phyloP scores from a whole-genome alignment of 1,140 invertebrate species.

The Diprion similis region DNA sequence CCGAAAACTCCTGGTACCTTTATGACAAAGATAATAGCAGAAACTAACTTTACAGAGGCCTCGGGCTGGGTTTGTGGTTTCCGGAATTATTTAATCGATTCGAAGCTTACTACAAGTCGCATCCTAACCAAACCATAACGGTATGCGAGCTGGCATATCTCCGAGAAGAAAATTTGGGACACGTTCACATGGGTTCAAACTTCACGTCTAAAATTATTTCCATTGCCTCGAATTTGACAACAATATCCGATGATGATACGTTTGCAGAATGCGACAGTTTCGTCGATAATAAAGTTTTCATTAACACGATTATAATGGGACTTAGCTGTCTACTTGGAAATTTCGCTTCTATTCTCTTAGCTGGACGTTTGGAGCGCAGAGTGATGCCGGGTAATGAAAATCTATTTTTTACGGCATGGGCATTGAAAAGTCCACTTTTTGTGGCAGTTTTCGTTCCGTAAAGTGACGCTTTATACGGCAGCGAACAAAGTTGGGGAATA shows the following conservation, averaged over 20 bases:
- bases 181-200: background rate
- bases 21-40: background rate
- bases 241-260: background rate
- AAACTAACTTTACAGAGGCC: slow-evolving; percentile 60
- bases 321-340: slow-evolving; percentile 48
- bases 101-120: slow-evolving; percentile 46
- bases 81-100: slow-evolving; percentile 67
- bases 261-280: background rate
- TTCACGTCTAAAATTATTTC: background rate
- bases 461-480: too few relatives aligned
- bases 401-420: background rate
- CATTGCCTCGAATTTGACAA: background rate
- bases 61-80: slow-evolving; percentile 71
- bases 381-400: slow-evolving; percentile 30
- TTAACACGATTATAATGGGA: slow-evolving; percentile 54
- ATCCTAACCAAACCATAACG: slow-evolving; percentile 52
- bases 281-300: slow-evolving; percentile 43
- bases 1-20: slow-evolving; percentile 17
- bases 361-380: slow-evolving; percentile 13
- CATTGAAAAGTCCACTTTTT: too few relatives aligned
- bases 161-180: slow-evolving; percentile 2
- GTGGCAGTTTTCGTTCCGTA: too few relatives aligned
- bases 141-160: slow-evolving; percentile 50
- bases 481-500: too few relatives aligned
- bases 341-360: slow-evolving; percentile 39